Conservation (phyloP, 2,797 vertebrate species). For the Tamandua tetradactyla region DNA sequence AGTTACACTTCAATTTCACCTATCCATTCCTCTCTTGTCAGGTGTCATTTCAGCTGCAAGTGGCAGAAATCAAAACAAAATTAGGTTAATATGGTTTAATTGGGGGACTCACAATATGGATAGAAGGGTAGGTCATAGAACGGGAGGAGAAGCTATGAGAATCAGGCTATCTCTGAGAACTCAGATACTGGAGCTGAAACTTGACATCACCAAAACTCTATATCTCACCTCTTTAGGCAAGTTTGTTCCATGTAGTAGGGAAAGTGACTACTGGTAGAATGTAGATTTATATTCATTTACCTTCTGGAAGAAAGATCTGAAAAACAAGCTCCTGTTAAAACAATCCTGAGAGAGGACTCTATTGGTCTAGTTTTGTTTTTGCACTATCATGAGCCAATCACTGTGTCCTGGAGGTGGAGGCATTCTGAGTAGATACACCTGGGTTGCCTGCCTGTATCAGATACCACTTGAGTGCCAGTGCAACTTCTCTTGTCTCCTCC, state of each 20-base stretch:
- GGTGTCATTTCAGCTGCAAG: not conserved
- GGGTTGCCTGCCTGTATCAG: not conserved
- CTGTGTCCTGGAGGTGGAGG: not conserved
- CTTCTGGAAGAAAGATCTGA: not conserved
- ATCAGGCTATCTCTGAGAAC: not conserved
- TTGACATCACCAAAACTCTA: not conserved
- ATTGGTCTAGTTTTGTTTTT: not conserved
- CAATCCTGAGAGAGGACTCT: not conserved
- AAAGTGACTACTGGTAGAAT: not conserved
- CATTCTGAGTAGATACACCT: not conserved
- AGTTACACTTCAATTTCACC: not conserved
- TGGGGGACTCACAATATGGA: not conserved
- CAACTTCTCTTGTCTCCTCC: not conserved
- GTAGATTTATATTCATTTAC: not conserved
- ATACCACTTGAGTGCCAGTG: not conserved
- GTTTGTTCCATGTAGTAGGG: not conserved
- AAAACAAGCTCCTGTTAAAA: not conserved
- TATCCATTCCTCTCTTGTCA: not conserved
- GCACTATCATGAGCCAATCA: not conserved
- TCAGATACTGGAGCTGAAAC: not conserved
- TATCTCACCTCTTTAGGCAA: not conserved
- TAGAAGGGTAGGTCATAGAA: not conserved
- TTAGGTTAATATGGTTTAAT: not conserved
- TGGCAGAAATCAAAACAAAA: not conserved
- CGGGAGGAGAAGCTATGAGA: not conserved